Evolutionary conservation across 2,888 invertebrate species (phyloP), one percentile per base, ranked within the genome.

Genomic region (Zhuqinia jingwanae): DNA sequence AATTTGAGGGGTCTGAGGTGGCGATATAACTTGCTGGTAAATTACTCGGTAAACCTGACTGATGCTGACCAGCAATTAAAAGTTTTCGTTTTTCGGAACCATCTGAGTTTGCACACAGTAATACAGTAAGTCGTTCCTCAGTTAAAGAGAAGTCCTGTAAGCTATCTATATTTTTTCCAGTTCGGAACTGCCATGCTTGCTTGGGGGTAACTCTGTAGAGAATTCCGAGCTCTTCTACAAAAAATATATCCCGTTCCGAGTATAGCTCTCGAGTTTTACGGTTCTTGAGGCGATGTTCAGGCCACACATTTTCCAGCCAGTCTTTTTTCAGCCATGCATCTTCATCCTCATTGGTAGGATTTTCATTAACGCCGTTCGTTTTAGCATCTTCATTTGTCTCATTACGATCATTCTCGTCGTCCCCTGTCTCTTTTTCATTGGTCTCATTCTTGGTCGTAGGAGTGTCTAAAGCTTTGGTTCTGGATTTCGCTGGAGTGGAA

Each of bases 61-160:
- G 30, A 0, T 30, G 8, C 20, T 36, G n/a, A 1, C 83, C 83
- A 20, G 20, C 25, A 20, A 83, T 27, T 2, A 83, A 17, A 17
- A 83, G 47, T 30, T 65, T 83, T 36, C 63, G n/a, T 30, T 75
- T 83, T 22, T 76, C 83, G 0, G 83, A 75, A 8, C 83, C 83
- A 25, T 83, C 83, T 22, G 58, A 60, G 30, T 83, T 83, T 1
- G 63, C 8, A 15, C 83, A 83, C 13, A 83, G 6, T 10, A 83
- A 2, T 3, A 83, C 76, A 27, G 76, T 83, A 1, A 83, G 58
- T n/a, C 83, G 25, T 76, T 83, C 83, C 2, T 83, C 83, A 0
- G 76, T 58, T 6, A 83, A 45, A 1, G 83, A 63, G 50, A 83
- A 83, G 5, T 75, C 45, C 63, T 73, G 73, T 25, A 50, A 15